These are phyloP conservation scores for Drosophila aldrichi DNA, from an alignment of 2,888 invertebrate species.

Conservation along the genomic window DNA sequence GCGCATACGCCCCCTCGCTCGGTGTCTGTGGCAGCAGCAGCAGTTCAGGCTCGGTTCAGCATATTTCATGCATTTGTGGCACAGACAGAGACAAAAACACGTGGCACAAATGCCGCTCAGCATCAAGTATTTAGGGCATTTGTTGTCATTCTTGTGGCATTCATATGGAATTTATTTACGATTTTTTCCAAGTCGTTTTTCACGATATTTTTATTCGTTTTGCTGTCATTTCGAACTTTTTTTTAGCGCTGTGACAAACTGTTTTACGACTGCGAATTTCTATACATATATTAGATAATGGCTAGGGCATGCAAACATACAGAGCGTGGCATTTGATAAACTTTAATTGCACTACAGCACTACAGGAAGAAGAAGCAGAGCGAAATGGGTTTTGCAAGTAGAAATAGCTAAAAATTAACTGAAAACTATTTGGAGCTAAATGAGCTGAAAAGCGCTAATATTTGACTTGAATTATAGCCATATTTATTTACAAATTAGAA, in stretches of 20 bases:
- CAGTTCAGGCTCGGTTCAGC: background rate
- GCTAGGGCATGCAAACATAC: background rate
- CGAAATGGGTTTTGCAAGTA: too few relatives aligned
- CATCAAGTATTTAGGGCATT: conserved; percentile 68
- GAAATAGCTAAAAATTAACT: background rate
- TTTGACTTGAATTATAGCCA: background rate
- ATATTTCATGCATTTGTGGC: conserved; percentile 5
- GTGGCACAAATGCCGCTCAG: conserved; percentile 29
- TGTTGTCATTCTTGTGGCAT: conserved; percentile 62
- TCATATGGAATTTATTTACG: conserved; percentile 30
- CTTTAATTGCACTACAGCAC: background rate
- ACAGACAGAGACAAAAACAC: background rate
- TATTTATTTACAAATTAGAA: background rate
- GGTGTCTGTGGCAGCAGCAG: too few relatives aligned
- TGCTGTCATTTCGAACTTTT: conserved; percentile 42
- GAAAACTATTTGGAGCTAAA: background rate
- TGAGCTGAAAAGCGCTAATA: background rate
- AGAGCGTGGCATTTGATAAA: background rate
- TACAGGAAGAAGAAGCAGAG: background rate
- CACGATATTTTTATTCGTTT: background rate
- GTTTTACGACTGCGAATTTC: background rate
- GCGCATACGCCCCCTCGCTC: conserved; percentile 31
- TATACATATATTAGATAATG: conserved; percentile 19
- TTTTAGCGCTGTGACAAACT: conserved; percentile 11
- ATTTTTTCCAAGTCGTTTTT: conserved; percentile 12